Evolutionary conservation across 2,113 vertebrate genomes (phyloP), one percentile per base, ranked within the genome.

Genomic region (Octodon degus): DNA sequence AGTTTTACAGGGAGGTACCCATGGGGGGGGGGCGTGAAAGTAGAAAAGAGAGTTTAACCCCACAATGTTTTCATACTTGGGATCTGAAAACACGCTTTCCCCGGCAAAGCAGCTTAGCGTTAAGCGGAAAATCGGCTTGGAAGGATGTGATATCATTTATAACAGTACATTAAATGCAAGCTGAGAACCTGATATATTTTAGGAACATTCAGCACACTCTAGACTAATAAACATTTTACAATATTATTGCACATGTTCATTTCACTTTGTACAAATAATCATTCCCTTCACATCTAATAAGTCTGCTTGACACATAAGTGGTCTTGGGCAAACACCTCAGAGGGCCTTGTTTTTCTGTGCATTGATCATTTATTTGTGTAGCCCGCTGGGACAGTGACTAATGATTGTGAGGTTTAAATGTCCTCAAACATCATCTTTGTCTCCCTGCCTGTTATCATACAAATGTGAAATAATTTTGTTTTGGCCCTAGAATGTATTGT

Each of bases 181-280:
- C 98, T 98, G 98, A 99, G 98, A 99, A 99, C 98, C 98, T 98
- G 99, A 98, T 99, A 98, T 99, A 99, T 99, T 99, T 99, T 99
- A 99, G 99, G 99, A 99, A 99, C 99, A 98, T 99, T 99, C 98
- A 98, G 98, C 99, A 99, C 98, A 99, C 98, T 98, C 98, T 99
- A 99, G 98, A 99, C 99, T 98, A 99, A 99, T 99, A 99, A 99
- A 99, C 98, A 99, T 99, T 99, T 99, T 99, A 99, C 98, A 98
- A 98, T 99, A 99, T 99, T 99, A 99, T 99, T 99, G 98, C 99
- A 99, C 98, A 99, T 99, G 99, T 98, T 99, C 98, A 95, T 98
- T 99, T 99, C 98, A 98, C 98, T 99, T 99, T 99, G 98, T 98
- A 98, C 98, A 99, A 99, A 99, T 99, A 99, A 99, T 98, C 98